These are phyloP conservation scores for Marronus borbonicus DNA, from an alignment of 2,888 invertebrate species.

Conservation along the genomic window DNA sequence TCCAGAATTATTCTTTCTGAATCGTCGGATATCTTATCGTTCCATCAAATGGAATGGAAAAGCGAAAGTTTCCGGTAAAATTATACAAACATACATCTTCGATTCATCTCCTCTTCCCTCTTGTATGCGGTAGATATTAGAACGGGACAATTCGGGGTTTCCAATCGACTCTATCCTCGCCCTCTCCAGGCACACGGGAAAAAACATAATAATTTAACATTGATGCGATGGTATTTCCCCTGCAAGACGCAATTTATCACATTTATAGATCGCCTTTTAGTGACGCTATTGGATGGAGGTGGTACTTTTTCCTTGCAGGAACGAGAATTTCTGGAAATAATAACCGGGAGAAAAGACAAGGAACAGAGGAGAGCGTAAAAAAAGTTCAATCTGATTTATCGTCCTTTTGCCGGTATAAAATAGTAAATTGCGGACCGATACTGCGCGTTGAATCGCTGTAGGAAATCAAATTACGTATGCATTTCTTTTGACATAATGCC, in stretches of 20 bases:
- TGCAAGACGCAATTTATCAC: constrained; percentile 16
- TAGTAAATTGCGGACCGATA: constrained; percentile 55
- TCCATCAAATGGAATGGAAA: constrained; percentile 29
- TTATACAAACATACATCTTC: constrained; percentile 30
- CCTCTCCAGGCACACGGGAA: not conserved
- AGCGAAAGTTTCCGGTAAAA: constrained; percentile 30
- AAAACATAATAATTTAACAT: constrained; percentile 34
- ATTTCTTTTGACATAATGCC: constrained; percentile 61
- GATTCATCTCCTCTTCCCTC: constrained; percentile 19
- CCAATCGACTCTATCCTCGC: not conserved
- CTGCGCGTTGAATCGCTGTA: constrained; percentile 29
- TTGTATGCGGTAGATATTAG: not conserved
- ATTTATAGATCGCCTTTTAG: constrained; percentile 2
- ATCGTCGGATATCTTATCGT: constrained; percentile 28
- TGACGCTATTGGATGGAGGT: not conserved
- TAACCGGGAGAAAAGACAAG: constrained; percentile 20
- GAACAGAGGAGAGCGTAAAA: constrained; percentile 45
- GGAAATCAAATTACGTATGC: constrained; percentile 70
- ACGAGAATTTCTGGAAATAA: constrained; percentile 16
- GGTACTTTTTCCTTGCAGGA: not conserved
- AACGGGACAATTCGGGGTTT: not conserved
- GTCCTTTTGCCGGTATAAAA: constrained; percentile 59
- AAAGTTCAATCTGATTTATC: constrained; percentile 66
- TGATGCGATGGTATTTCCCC: constrained; percentile 12
- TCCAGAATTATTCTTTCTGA: constrained; percentile 18